A percentile compares a stretch with the other conserved stretches of the same genome.
Evolutionary conservation across 2,113 vertebrate genomes (phyloP).

Genomic region (Uria lomvia): DNA sequence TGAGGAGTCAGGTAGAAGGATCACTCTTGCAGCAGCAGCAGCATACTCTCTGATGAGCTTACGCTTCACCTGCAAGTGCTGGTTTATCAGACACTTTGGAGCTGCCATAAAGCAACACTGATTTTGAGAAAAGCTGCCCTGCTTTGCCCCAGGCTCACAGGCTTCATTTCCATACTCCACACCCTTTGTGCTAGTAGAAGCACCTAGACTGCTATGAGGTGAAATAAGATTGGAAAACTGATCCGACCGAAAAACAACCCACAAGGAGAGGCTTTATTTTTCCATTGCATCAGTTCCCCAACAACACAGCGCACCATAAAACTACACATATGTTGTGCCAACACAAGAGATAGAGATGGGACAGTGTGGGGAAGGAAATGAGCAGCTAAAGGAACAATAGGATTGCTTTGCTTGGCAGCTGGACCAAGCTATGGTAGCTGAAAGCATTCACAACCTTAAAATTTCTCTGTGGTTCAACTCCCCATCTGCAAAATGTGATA

Average conservation of each 20-base stretch:
- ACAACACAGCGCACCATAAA: background rate
- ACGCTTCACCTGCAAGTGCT: background rate
- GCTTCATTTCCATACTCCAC: background rate
- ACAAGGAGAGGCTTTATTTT: background rate
- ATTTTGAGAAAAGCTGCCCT: background rate
- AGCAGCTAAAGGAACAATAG: slow-evolving; percentile 28
- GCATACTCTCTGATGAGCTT: background rate
- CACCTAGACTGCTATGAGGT: background rate
- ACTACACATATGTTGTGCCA: background rate
- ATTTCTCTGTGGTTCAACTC: slow-evolving; percentile 37
- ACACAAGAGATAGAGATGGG: background rate
- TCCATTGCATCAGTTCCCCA: background rate
- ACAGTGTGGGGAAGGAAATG: slow-evolving; percentile 12
- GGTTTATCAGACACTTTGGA: background rate
- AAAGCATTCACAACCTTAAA: slow-evolving; percentile 1
- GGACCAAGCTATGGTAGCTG: background rate
- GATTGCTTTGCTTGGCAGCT: slow-evolving; percentile 56
- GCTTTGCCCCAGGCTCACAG: background rate
- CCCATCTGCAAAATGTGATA: background rate
- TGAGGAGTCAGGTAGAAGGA: background rate
- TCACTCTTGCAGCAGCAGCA: background rate
- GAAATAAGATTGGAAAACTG: background rate
- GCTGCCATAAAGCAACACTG: background rate
- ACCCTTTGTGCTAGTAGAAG: background rate
- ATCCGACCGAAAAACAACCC: background rate